Conservation (phyloP, 2,113 vertebrate species). For the Zosterops pallidus region DNA sequence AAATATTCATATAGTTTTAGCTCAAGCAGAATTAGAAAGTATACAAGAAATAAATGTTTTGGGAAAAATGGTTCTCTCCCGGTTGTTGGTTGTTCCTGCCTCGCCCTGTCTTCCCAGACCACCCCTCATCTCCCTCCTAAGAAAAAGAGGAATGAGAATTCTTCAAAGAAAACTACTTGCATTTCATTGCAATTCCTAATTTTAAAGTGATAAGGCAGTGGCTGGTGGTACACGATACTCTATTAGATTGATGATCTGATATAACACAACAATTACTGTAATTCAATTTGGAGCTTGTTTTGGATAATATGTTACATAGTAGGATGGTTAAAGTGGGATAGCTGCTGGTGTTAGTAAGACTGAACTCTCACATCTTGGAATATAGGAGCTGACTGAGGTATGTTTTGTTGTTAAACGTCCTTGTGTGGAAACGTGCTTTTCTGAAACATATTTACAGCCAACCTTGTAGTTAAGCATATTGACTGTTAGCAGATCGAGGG, state of each 20-base stretch:
- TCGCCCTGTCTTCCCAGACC: background rate
- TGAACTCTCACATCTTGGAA: background rate
- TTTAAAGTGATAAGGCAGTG: background rate
- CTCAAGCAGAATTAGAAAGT: background rate
- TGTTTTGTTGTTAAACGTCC: background rate
- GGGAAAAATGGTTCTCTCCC: background rate
- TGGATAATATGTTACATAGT: background rate
- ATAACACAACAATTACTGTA: background rate
- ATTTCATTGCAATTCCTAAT: background rate
- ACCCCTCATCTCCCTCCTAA: rapidly evolving
- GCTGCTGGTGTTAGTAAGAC: background rate
- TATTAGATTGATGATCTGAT: background rate
- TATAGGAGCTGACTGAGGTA: background rate
- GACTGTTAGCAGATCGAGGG: background rate
- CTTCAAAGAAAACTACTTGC: background rate
- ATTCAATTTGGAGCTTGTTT: slow-evolving; percentile 20
- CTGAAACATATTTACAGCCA: background rate
- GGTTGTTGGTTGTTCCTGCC: background rate
- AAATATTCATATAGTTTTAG: background rate
- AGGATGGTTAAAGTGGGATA: background rate
- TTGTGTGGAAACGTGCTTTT: background rate
- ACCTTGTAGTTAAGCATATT: background rate
- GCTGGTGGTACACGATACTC: background rate
- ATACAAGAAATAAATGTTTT: background rate
- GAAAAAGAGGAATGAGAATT: background rate